Evolutionary conservation across 2,888 invertebrate genomes (phyloP).

Genomic region (Ornithoptera alexandrae): DNA sequence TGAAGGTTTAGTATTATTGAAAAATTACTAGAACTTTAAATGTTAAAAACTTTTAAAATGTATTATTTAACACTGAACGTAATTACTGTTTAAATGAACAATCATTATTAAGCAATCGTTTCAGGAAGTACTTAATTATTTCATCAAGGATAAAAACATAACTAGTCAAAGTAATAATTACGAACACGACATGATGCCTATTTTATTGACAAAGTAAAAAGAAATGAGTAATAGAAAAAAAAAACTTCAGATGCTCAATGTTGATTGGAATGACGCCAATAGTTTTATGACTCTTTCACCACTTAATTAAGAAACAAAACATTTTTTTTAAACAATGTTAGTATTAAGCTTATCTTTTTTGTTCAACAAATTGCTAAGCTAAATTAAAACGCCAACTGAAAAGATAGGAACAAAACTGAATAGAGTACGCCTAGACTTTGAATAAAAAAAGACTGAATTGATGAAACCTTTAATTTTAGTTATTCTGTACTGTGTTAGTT

Average conservation of each 20-base stretch:
- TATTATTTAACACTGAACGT: neutral
- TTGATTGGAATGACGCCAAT: constrained; percentile 19
- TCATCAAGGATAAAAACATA: neutral
- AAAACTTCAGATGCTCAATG: neutral
- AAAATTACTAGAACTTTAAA: neutral
- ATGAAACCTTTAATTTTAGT: neutral
- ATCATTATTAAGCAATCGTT: neutral
- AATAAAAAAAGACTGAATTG: neutral
- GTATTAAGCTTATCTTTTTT: constrained; percentile 2
- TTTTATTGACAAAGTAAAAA: constrained; percentile 1
- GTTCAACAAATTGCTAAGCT: neutral
- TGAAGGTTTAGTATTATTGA: neutral
- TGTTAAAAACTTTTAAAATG: too few species aligned
- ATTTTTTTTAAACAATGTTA: neutral
- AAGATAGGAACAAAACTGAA: neutral
- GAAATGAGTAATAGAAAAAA: constrained; percentile 4
- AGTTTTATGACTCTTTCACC: constrained; percentile 17
- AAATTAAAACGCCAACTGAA: neutral
- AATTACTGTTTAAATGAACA: neutral
- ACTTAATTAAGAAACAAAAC: constrained; percentile 11
- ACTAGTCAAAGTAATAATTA: neutral
- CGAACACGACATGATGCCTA: neutral
- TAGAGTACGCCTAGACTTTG: neutral
- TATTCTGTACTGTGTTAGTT: neutral
- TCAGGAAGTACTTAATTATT: constrained; percentile 6